These are phyloP conservation scores for Altica lythri DNA, from an alignment of 2,888 invertebrate species.

Conservation along the genomic window DNA sequence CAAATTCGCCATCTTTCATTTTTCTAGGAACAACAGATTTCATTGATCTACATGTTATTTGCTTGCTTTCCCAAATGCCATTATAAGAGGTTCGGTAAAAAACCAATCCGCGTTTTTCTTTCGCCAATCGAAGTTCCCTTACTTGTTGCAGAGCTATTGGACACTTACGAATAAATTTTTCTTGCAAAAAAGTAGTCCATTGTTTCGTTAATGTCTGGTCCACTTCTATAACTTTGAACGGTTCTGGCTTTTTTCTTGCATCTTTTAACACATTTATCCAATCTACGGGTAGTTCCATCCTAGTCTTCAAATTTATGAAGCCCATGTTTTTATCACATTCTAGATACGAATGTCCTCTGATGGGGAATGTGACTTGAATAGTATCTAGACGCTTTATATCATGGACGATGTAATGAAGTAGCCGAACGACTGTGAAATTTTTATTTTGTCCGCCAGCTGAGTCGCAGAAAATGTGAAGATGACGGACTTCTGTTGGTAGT, in stretches of 20 bases:
- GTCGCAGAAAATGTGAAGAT: constrained; percentile 41
- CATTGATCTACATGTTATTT: not conserved
- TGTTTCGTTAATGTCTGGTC: not conserved
- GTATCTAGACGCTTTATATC: not conserved
- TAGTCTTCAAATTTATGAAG: constrained; percentile 7
- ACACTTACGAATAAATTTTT: constrained; percentile 1
- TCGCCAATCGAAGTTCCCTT: constrained; percentile 2
- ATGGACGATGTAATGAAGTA: not conserved
- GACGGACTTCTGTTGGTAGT: constrained; percentile 4
- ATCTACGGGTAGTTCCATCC: constrained; percentile 13
- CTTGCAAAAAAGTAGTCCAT: not conserved
- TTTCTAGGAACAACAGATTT: not conserved
- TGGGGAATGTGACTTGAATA: constrained; percentile 7
- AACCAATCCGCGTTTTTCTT: constrained; percentile 2
- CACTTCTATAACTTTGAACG: constrained; percentile 2
- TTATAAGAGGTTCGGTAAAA: constrained; percentile 8
- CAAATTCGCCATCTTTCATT: not conserved
- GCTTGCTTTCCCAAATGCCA: not conserved
- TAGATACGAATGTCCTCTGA: constrained; percentile 14
- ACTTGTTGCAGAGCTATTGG: constrained; percentile 6
- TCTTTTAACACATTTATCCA: constrained; percentile 2
- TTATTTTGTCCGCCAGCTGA: constrained; percentile 44
- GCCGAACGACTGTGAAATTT: constrained; percentile 29
- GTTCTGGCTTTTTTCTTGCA: constrained; percentile 6
- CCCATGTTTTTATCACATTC: constrained; percentile 18